A percentile compares a stretch with the other conserved stretches of the same genome.
These are phyloP conservation scores for Ambastaia sidthimunki DNA, from an alignment of 2,797 vertebrate genomes.

Conservation along the genomic window DNA sequence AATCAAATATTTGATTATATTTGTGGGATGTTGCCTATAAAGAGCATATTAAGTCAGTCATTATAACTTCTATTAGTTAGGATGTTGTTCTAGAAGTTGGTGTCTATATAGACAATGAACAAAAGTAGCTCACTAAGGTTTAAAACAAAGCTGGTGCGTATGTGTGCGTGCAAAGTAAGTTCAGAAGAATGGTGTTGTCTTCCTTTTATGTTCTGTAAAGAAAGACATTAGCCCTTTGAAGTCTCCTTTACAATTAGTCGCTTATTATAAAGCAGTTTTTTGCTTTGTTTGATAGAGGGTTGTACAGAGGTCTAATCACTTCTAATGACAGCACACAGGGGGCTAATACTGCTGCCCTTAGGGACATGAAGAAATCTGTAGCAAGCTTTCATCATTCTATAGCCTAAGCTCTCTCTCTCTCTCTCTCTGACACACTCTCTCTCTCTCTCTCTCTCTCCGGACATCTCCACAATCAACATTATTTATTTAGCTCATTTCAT, in stretches of 20 bases:
- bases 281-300: conserved; percentile 38
- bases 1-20: too few relatives aligned
- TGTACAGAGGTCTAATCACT: conserved; percentile 41
- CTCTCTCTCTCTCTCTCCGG: conserved; percentile 39
- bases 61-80: neutral
- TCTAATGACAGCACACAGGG: conserved; percentile 43
- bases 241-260: conserved; percentile 30
- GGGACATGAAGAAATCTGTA: conserved; percentile 23
- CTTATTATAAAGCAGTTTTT: conserved; percentile 21
- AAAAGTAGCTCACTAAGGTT: neutral
- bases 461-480: conserved; percentile 55
- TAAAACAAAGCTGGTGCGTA: neutral
- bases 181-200: neutral
- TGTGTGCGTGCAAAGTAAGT: neutral
- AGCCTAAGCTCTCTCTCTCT: conserved; percentile 1
- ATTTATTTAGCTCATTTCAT: conserved; percentile 58
- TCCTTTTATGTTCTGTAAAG: conserved; percentile 25
- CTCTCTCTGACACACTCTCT: conserved; percentile 8
- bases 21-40: neutral
- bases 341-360: conserved; percentile 36
- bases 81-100: neutral
- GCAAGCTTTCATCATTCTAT: conserved; percentile 42
- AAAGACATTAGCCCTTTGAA: conserved; percentile 34
- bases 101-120: neutral
- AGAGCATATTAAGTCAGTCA: neutral